These are phyloP conservation scores for Pollenia labialis DNA, from an alignment of 2,888 invertebrate genomes.

Conservation along the genomic window DNA sequence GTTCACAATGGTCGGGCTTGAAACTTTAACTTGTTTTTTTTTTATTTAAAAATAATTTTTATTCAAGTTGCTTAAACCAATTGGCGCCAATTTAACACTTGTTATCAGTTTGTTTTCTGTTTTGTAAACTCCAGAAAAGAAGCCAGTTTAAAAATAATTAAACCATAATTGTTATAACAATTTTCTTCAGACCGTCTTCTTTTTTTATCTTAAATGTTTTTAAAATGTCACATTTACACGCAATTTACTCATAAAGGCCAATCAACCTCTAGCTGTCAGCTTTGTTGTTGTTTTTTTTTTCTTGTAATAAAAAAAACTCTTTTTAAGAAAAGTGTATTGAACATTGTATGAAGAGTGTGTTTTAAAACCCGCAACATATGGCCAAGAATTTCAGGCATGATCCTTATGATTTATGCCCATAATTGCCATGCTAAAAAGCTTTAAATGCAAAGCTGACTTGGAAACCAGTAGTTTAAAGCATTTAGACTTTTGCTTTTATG, in stretches of 20 bases:
- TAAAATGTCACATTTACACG: constrained; percentile 64
- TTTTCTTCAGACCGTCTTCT: background rate
- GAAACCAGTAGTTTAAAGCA: constrained; percentile 57
- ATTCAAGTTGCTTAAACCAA: background rate
- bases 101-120: constrained; percentile 26
- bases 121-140: background rate
- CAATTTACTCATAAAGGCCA: constrained; percentile 47
- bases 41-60: background rate
- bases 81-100: constrained; percentile 65
- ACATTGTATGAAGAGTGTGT: background rate
- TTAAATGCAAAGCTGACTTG: constrained; percentile 25
- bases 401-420: constrained; percentile 57
- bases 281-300: background rate
- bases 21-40: too few relatives aligned
- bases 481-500: constrained; percentile 58
- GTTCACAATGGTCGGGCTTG: too few relatives aligned
- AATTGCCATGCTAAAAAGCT: constrained; percentile 39
- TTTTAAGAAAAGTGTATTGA: constrained; percentile 6
- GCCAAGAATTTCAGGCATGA: constrained; percentile 40
- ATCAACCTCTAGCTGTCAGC: constrained; percentile 28
- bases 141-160: constrained; percentile 49
- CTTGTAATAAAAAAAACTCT: background rate
- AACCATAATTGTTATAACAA: constrained; percentile 38
- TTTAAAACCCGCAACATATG: constrained; percentile 38
- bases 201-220: background rate